Conservation (phyloP, 2,888 invertebrate species). For the Ophion obscuratus region DNA sequence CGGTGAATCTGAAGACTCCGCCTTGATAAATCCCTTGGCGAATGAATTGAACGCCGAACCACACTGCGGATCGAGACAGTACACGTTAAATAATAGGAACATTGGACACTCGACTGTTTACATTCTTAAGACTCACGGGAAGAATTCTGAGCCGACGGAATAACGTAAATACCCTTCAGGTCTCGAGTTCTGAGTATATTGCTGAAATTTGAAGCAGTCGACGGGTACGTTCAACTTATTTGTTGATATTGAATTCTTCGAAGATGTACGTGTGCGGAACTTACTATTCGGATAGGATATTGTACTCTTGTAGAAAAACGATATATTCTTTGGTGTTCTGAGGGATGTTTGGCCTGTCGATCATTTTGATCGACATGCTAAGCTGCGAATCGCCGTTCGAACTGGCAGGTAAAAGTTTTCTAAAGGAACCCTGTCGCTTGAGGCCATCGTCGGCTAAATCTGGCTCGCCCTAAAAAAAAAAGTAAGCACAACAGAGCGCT, state of each 20-base stretch:
- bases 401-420: slow-evolving; percentile 86
- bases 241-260: not conserved
- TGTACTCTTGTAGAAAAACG: slow-evolving; percentile 94
- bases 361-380: slow-evolving; percentile 87
- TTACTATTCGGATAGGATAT: slow-evolving; percentile 96
- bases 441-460: slow-evolving; percentile 81
- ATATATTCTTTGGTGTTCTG: slow-evolving; percentile 88
- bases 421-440: slow-evolving; percentile 86
- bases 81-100: slow-evolving; percentile 77
- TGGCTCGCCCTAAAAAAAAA: slow-evolving; percentile 73
- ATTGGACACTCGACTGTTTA: slow-evolving; percentile 7
- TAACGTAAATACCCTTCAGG: slow-evolving; percentile 95
- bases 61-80: slow-evolving; percentile 86
- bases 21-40: slow-evolving; percentile 95
- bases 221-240: not conserved
- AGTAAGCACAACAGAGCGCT: not conserved
- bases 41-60: slow-evolving; percentile 96
- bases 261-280: slow-evolving; percentile 62
- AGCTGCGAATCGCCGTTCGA: slow-evolving; percentile 85
- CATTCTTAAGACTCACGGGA: slow-evolving; percentile 87
- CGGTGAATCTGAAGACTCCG: slow-evolving; percentile 95
- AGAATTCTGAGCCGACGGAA: slow-evolving; percentile 94
- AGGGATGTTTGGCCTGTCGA: slow-evolving; percentile 84
- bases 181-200: slow-evolving; percentile 94
- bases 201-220: slow-evolving; percentile 85